Conservation (phyloP, 2,888 invertebrate species). For the Ormyrus nitidulus region DNA sequence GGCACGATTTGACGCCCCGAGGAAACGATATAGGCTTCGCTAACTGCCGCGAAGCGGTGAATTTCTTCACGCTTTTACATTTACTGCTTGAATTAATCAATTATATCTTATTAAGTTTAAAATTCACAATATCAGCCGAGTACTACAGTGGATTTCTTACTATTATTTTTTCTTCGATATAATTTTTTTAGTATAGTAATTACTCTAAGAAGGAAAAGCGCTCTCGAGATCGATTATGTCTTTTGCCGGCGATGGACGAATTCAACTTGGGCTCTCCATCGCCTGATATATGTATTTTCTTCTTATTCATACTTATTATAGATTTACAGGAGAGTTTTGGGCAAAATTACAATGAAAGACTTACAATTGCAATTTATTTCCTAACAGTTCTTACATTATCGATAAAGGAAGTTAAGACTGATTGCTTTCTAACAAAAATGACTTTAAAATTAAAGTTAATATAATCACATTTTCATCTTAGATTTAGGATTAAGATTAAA, state of each 20-base stretch:
- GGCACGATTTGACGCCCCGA: slow-evolving; percentile 25
- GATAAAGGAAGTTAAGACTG: not conserved
- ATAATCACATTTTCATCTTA: slow-evolving; percentile 32
- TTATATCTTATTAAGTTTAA: slow-evolving; percentile 45
- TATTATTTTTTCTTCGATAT: slow-evolving; percentile 43
- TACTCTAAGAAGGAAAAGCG: slow-evolving; percentile 56
- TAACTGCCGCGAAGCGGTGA: slow-evolving; percentile 28
- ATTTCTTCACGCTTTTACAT: slow-evolving; percentile 12
- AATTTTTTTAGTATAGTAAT: slow-evolving; percentile 44
- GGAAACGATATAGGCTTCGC: slow-evolving; percentile 42
- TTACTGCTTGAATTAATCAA: slow-evolving; percentile 25
- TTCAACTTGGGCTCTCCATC: slow-evolving; percentile 28
- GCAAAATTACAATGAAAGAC: slow-evolving; percentile 46
- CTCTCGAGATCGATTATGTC: slow-evolving; percentile 56
- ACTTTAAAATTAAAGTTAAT: slow-evolving; percentile 13
- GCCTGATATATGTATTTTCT: slow-evolving; percentile 50
- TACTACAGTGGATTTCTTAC: slow-evolving; percentile 44
- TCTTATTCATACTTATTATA: slow-evolving; percentile 41
- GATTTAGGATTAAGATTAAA: slow-evolving; percentile 15
- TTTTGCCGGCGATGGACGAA: slow-evolving; percentile 44
- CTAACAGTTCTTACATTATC: slow-evolving; percentile 42
- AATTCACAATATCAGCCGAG: slow-evolving; percentile 54
- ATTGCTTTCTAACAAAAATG: slow-evolving; percentile 5
- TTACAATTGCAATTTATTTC: slow-evolving; percentile 26
- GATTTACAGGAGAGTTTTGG: slow-evolving; percentile 46